Evolutionary conservation across 2,888 invertebrate species (phyloP), one percentile per base, ranked within the genome.

Genomic region (Dasysyrphus tricinctus): DNA sequence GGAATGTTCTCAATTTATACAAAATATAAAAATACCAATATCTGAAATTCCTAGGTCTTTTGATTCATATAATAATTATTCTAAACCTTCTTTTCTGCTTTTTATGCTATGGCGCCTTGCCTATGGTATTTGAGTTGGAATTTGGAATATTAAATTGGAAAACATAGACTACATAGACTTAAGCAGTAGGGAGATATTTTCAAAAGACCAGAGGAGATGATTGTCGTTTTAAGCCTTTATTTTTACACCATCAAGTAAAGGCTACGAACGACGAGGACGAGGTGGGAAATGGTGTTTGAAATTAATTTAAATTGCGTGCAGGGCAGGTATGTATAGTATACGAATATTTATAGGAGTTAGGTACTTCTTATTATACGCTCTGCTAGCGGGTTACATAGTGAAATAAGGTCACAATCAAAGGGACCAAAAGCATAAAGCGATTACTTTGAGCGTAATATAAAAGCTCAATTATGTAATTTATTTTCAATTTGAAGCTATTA

Each of bases 391-490:
- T 61, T 57, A n/a, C 16, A 54, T 54, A 2, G 6, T n/a, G 32
- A 49, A 69, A 59, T 24, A 59, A 56, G 65, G 73, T 85, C 76
- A 80, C 51, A 80, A 7, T 32, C 32, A 44, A 73, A 39, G 54
- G 54, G 57, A 19, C 57, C n/a, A 7, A 47, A n/a, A n/a, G n/a
- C n/a, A n/a, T n/a, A n/a, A n/a, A 29, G 47, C 19, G 49, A 49
- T 74, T 81, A 69, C 73, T 77, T 56, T 80, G 81, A 78, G 73
- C 80, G 56, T 69, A 63, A 77, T 69, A 69, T 39, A 74, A 74
- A 74, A 74, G 81, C 77, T 85, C 85, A 85, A 81, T 85, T 85
- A 85, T 63, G 77, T 69, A 57, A 74, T 85, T 77, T 82, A 86
- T 78, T 86, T 75, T 70, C 78, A 67, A 75, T 78, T 82, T 75